Evolutionary conservation across 2,797 vertebrate species (phyloP), one percentile per base, ranked within the genome.

Genomic region (Microtus agrestis): DNA sequence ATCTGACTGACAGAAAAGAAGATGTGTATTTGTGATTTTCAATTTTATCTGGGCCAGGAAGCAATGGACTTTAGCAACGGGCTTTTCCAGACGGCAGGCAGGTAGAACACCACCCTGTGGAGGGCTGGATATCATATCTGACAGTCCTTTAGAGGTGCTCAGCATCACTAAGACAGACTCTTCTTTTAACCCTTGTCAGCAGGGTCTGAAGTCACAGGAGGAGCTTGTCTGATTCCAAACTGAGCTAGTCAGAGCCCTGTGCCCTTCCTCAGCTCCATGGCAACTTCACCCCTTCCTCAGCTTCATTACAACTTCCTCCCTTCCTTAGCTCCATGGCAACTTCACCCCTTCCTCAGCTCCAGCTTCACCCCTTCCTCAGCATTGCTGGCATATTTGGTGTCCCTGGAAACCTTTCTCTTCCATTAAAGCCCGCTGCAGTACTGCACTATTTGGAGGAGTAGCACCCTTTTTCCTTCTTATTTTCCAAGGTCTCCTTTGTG

Each of bases 11-110:
- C 19, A 79, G 43, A 92, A 91, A 89, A 25, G n/a, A 46, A 76
- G 79, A 37, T 59, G 74, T 48, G 82, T 34, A 25, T 65, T 61
- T 80, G 27, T 43, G 80, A 97, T 94, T 96, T 89, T 85, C 86
- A 79, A 93, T n/a, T 71, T 78, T 89, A 93, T 87, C 37, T 21
- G 77, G 71, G 86, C 69, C 91, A 67, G 89, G 76, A 59, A 71
- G 76, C 12, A 5, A 82, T n/a, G 79, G 46, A 11, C 59, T 17
- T 67, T 31, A 51, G 65, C 54, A 65, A 61, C 48, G 2, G 56
- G 21, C 2, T 59, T 59, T 88, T 67, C 54, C 29, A 34, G 43
- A 54, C 34, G 1, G 14, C 71, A 69, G 63, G 6, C 2, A 13
- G 51, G 25, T 14, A 80, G 43, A 51, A 61, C 1, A 3, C 12